phyloP scores from a whole-genome alignment of 2,113 vertebrate species.

The Petroica traversi region DNA sequence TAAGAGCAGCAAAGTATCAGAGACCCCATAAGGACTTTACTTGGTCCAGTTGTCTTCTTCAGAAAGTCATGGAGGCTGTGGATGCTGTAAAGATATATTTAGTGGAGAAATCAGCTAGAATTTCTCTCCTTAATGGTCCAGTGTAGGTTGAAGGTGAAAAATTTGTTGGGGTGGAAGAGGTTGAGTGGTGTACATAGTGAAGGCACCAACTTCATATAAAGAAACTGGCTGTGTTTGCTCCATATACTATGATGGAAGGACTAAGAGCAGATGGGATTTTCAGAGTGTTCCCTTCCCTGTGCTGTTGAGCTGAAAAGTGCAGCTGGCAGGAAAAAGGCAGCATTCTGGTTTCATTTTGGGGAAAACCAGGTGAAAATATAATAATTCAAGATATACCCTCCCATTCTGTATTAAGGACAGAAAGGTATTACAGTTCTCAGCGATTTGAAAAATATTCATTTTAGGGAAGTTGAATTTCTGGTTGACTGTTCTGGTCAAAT shows the following conservation, averaged over 20 bases:
- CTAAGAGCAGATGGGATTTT: background rate
- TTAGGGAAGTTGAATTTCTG: background rate
- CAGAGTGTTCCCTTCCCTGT: background rate
- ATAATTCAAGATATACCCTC: background rate
- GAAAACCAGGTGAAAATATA: background rate
- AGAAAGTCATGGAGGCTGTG: background rate
- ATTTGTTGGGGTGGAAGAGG: background rate
- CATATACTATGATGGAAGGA: background rate
- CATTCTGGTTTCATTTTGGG: background rate
- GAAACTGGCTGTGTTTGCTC: background rate
- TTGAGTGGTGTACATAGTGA: accelerated
- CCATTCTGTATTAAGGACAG: background rate
- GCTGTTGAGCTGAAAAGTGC: background rate
- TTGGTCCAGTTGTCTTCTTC: background rate
- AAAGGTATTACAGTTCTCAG: background rate
- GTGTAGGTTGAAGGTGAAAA: background rate
- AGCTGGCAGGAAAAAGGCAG: background rate
- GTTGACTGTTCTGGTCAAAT: background rate
- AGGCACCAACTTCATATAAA: background rate
- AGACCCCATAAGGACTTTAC: background rate
- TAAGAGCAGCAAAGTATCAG: background rate
- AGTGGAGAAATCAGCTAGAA: background rate
- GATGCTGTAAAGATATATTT: background rate
- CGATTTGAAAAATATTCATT: background rate
- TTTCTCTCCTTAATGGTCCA: background rate